Evolutionary conservation across 2,888 invertebrate genomes (phyloP).

Genomic region (Stenodera caucasica): DNA sequence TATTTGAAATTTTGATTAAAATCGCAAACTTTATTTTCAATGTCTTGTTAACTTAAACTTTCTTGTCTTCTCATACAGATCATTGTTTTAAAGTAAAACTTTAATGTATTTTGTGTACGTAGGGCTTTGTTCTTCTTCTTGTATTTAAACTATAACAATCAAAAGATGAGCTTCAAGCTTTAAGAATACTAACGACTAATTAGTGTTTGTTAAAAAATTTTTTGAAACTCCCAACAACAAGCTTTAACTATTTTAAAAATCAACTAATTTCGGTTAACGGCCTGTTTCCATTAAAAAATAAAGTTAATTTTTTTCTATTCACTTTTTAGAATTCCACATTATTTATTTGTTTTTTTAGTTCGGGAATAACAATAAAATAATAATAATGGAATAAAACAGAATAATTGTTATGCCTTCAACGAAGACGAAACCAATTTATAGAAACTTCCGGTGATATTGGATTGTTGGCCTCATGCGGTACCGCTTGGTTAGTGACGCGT

Average conservation of each 20-base stretch:
- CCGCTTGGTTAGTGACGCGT: conserved; percentile 40
- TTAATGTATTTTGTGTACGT: not conserved
- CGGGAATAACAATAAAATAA: no score
- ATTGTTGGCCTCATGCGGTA: conserved; percentile 40
- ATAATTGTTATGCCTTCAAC: conserved; percentile 16
- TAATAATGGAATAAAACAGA: not conserved
- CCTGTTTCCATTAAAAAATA: no score
- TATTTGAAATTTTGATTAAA: not conserved
- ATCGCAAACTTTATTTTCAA: not conserved
- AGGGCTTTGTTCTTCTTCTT: not conserved
- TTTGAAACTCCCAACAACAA: no score
- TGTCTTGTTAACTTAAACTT: not conserved
- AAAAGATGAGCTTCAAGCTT: no score
- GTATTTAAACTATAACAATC: not conserved
- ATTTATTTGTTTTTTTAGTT: not conserved
- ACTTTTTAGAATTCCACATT: no score
- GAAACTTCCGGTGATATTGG: conserved; percentile 36
- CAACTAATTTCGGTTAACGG: no score
- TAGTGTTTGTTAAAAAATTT: no score
- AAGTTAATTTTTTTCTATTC: no score
- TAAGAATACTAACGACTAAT: no score
- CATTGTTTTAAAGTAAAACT: conserved; percentile 1
- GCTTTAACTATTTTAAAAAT: no score
- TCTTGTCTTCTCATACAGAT: not conserved
- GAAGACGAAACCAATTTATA: conserved; percentile 30